These are phyloP conservation scores for Leptobrachium ailaonicum DNA, from an alignment of 2,113 vertebrate species.

Conservation along the genomic window DNA sequence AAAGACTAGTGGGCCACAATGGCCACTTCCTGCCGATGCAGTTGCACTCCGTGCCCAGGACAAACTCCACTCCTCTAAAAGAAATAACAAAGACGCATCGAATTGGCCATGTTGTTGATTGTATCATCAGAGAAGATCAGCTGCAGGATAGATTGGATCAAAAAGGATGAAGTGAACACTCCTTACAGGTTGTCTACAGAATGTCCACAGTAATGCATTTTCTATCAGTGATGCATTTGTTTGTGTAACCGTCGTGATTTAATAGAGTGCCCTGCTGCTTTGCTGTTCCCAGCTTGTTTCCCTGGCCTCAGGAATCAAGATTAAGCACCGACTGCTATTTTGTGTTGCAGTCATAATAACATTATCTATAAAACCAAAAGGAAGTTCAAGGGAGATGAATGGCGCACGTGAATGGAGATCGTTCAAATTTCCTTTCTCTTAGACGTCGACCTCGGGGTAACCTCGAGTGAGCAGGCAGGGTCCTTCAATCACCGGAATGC, in stretches of 20 bases:
- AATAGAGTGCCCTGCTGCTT: background rate
- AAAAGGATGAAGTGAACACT: too few relatives aligned
- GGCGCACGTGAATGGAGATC: conserved; percentile 7
- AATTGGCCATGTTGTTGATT: too few relatives aligned
- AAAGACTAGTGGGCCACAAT: too few relatives aligned
- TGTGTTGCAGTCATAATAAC: conserved; percentile 32
- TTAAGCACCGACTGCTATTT: conserved; percentile 30
- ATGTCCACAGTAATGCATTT: background rate
- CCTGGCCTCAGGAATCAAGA: conserved; percentile 35
- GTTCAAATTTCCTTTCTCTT: conserved; percentile 32
- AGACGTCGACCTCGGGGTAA: conserved; percentile 24
- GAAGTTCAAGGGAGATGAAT: conserved; percentile 19
- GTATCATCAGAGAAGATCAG: too few relatives aligned
- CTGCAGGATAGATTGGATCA: too few relatives aligned
- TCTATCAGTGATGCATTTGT: background rate
- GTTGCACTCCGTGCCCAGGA: too few relatives aligned
- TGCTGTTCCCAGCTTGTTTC: conserved; percentile 15
- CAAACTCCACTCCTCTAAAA: too few relatives aligned
- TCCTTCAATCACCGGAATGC: conserved; percentile 26
- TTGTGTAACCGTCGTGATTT: background rate
- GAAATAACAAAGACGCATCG: too few relatives aligned
- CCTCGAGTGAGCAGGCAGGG: conserved; percentile 7
- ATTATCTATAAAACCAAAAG: conserved; percentile 42
- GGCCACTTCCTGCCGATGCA: too few relatives aligned
- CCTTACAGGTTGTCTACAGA: too few relatives aligned